Evolutionary conservation across 92 coral and sea anemone genomes (phyloP).

Genomic region (Porites evermanni): DNA sequence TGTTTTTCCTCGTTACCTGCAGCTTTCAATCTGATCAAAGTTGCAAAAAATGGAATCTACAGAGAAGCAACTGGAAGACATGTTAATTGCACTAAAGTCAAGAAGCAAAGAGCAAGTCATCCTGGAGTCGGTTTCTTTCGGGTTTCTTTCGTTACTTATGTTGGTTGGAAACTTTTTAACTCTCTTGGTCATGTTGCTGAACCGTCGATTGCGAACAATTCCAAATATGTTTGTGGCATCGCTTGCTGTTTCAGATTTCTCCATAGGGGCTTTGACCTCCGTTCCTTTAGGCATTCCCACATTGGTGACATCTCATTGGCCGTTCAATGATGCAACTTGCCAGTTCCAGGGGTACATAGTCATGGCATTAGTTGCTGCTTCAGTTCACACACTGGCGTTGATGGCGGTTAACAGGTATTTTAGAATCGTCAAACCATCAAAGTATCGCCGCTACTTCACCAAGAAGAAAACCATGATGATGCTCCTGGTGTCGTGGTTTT

Average conservation of each 20-base stretch:
- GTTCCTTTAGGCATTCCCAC: background rate
- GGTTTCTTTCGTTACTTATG: background rate
- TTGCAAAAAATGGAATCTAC: background rate
- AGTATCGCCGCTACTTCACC: constrained; percentile 60
- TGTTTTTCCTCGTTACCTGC: too few species aligned
- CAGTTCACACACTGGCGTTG: background rate
- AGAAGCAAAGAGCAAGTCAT: background rate
- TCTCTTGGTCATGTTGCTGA: constrained; percentile 36
- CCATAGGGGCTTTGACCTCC: background rate
- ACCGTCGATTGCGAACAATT: constrained; percentile 42
- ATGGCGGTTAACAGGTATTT: background rate
- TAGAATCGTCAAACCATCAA: constrained; percentile 37
- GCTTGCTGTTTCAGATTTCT: constrained; percentile 68
- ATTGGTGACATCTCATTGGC: constrained; percentile 36
- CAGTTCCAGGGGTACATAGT: background rate
- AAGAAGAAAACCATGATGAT: background rate
- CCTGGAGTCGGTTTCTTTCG: background rate
- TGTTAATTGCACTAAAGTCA: background rate
- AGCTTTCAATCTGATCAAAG: too few species aligned
- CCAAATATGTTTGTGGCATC: constrained; percentile 61
- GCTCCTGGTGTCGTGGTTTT: background rate
- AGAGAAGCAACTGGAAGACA: background rate
- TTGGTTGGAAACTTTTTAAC: constrained; percentile 29
- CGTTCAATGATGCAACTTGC: constrained; percentile 5
- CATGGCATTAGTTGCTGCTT: background rate